Evolutionary conservation across 1,140 invertebrate species (phyloP).

Genomic region (Hermatobates lingyangjiaoensis): DNA sequence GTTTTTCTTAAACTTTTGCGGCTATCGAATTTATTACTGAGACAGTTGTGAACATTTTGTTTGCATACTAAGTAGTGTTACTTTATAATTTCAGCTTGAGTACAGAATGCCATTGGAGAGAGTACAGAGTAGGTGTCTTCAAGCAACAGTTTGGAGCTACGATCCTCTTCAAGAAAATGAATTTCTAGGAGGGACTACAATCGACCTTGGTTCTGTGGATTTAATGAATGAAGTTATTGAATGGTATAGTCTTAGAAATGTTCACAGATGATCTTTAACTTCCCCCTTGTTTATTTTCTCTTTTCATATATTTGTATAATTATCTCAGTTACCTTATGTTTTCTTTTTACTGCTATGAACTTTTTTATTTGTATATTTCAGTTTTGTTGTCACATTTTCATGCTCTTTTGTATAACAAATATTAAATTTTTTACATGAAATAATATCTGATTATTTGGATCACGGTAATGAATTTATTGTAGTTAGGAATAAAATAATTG

Average conservation of each 20-base stretch:
- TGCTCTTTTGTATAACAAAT: no score
- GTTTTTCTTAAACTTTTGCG: background rate
- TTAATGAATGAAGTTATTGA: slow-evolving; percentile 54
- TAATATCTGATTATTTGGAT: no score
- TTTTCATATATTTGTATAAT: no score
- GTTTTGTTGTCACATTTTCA: no score
- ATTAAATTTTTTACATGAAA: no score
- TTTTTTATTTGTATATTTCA: no score
- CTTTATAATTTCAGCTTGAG: slow-evolving; percentile 43
- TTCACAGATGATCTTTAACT: slow-evolving; percentile 18
- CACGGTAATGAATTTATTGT: no score
- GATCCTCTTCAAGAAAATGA: slow-evolving; percentile 90
- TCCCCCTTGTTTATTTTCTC: background rate
- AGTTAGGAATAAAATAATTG: no score
- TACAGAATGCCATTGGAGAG: slow-evolving; percentile 71
- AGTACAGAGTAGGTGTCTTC: slow-evolving; percentile 49
- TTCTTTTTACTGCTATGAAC: no score
- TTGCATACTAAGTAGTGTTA: background rate
- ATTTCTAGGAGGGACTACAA: slow-evolving; percentile 72
- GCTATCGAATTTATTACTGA: background rate
- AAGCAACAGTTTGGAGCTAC: slow-evolving; percentile 89
- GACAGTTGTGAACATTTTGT: background rate
- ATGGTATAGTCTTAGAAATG: slow-evolving; percentile 52
- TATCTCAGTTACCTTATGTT: no score
- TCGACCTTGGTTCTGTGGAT: slow-evolving; percentile 49